phyloP scores from a whole-genome alignment of 2,888 invertebrate genomes.

The Galerucella nymphaeae region DNA sequence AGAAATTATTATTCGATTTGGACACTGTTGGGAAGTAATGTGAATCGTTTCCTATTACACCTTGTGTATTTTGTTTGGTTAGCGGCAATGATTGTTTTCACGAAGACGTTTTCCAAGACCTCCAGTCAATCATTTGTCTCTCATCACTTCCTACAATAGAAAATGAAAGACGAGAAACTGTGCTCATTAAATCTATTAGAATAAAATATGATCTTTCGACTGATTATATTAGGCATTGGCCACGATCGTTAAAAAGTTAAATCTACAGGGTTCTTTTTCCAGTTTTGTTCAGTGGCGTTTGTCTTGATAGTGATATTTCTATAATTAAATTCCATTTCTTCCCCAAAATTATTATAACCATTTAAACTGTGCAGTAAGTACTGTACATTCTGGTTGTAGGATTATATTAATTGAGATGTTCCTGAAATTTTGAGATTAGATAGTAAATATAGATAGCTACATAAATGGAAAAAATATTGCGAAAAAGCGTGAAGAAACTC shows the following conservation, averaged over 20 bases:
- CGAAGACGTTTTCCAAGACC: not conserved
- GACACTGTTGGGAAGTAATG: too few species aligned
- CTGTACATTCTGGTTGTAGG: too few species aligned
- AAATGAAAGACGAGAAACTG: constrained; percentile 25
- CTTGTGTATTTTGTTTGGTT: not conserved
- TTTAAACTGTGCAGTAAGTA: too few species aligned
- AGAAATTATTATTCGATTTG: too few species aligned
- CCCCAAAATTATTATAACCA: too few species aligned
- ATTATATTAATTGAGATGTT: too few species aligned
- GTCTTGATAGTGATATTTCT: not conserved
- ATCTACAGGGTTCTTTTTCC: constrained; percentile 10
- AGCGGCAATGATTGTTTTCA: not conserved
- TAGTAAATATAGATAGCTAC: too few species aligned
- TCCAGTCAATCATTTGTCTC: constrained; percentile 24
- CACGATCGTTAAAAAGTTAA: constrained; percentile 31
- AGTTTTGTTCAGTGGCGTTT: constrained; percentile 14
- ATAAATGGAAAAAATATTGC: too few species aligned
- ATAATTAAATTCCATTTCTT: not conserved
- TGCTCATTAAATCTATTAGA: constrained; percentile 32
- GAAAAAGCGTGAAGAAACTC: too few species aligned
- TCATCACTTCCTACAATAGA: constrained; percentile 16
- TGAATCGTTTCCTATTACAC: too few species aligned
- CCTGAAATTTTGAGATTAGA: too few species aligned
- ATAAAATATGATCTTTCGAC: constrained; percentile 21
- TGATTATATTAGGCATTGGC: constrained; percentile 8